These are phyloP conservation scores for Akabosia matsudoensis DNA, from an alignment of 1,140 invertebrate species.

Conservation along the genomic window DNA sequence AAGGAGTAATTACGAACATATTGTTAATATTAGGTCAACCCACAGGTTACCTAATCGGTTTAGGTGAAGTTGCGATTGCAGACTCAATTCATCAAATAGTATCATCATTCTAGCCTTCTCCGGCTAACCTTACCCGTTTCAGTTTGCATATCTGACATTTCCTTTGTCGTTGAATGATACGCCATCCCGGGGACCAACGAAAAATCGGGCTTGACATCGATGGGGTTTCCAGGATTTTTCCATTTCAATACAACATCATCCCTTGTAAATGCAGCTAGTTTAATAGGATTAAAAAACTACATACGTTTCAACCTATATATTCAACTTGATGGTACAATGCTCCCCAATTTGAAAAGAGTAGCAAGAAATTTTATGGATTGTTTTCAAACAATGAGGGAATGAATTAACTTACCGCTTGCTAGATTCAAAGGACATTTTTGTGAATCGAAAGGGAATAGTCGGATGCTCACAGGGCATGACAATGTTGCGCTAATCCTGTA, in stretches of 20 bases:
- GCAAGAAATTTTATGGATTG: not conserved
- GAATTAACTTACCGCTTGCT: not conserved
- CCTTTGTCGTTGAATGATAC: not conserved
- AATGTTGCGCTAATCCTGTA: not conserved
- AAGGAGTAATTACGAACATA: no score
- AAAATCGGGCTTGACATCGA: constrained; percentile 5
- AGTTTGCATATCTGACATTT: not conserved
- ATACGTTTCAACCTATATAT: no score
- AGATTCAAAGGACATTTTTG: constrained; percentile 11
- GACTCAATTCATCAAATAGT: no score
- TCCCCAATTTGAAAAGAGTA: no score
- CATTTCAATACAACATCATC: constrained; percentile 8
- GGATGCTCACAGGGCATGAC: constrained; percentile 4
- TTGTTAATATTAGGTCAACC: not conserved
- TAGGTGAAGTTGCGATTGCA: no score
- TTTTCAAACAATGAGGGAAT: not conserved
- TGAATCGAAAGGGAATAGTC: constrained; percentile 3
- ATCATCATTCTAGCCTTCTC: no score
- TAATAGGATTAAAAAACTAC: not conserved
- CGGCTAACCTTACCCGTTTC: constrained; percentile 3
- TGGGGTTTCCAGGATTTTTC: constrained; percentile 1
- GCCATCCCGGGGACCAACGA: not conserved
- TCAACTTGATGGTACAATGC: no score
- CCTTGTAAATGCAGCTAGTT: not conserved
- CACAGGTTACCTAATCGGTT: not conserved